phyloP scores from a whole-genome alignment of 2,797 vertebrate genomes.

The Momotus momota region DNA sequence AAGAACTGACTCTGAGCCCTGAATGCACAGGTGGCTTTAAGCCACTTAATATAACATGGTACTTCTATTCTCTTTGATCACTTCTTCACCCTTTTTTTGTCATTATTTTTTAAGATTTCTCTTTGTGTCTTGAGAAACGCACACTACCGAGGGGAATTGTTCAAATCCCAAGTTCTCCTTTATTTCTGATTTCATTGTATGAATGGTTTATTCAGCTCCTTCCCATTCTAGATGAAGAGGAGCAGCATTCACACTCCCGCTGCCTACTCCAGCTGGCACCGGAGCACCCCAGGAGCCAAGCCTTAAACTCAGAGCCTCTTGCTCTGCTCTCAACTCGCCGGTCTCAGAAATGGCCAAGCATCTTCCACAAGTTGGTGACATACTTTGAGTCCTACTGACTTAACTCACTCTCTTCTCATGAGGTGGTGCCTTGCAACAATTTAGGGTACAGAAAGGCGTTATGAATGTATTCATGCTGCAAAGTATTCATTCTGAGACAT shows the following conservation, averaged over 20 bases:
- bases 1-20: neutral
- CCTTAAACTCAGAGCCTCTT: neutral
- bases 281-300: neutral
- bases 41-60: neutral
- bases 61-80: neutral
- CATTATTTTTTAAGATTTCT: neutral
- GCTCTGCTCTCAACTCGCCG: neutral
- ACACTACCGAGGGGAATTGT: neutral
- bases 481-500: neutral
- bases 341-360: neutral
- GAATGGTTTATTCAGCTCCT: neutral
- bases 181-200: neutral
- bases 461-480: neutral
- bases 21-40: neutral
- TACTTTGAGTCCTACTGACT: neutral
- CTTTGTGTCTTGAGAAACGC: neutral
- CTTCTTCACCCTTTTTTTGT: neutral
- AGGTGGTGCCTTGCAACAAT: neutral
- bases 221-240: neutral
- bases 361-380: neutral
- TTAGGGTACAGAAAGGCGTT: neutral
- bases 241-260: neutral
- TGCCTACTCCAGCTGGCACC: neutral
- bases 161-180: neutral
- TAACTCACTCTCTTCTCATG: neutral